A percentile compares a stretch with the other conserved stretches of the same genome.
phyloP scores from a whole-genome alignment of 1,140 invertebrate species.

The Orussus abietinus region DNA sequence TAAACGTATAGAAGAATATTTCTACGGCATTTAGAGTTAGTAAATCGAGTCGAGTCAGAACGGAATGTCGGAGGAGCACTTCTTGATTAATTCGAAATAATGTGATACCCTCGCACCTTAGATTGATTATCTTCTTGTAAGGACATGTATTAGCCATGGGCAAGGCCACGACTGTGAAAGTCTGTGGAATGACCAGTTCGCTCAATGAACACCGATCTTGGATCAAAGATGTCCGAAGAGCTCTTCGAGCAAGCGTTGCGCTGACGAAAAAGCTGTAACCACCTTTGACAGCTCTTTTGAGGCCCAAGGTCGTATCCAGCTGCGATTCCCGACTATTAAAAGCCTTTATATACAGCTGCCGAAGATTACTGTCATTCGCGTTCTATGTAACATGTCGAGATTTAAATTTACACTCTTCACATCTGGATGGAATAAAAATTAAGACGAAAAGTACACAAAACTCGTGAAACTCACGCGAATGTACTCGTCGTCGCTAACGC shows the following conservation, averaged over 20 bases:
- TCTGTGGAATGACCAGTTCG: constrained; percentile 40
- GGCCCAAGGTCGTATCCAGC: constrained; percentile 39
- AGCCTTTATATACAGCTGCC: constrained; percentile 47
- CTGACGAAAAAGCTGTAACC: constrained; percentile 51
- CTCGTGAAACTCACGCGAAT: constrained; percentile 38
- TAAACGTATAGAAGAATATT: constrained; percentile 1
- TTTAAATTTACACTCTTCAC: not conserved
- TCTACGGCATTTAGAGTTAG: not conserved
- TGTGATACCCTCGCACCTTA: constrained; percentile 32
- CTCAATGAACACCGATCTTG: constrained; percentile 44
- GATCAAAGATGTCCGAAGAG: constrained; percentile 39
- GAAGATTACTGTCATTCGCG: constrained; percentile 44
- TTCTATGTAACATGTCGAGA: constrained; percentile 26
- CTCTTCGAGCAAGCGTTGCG: constrained; percentile 44
- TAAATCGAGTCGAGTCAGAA: constrained; percentile 2
- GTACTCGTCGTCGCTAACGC: constrained; percentile 42
- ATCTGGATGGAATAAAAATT: constrained; percentile 1
- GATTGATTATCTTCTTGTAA: constrained; percentile 48
- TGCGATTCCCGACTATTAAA: constrained; percentile 42
- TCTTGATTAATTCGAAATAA: not conserved
- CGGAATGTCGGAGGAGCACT: not conserved
- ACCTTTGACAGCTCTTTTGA: constrained; percentile 41
- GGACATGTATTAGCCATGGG: constrained; percentile 46
- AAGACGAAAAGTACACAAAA: not conserved
- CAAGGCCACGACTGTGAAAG: constrained; percentile 42